Evolutionary conservation across 2,797 vertebrate species (phyloP), one percentile per base, ranked within the genome.

Genomic region (Cyclura pinguis): DNA sequence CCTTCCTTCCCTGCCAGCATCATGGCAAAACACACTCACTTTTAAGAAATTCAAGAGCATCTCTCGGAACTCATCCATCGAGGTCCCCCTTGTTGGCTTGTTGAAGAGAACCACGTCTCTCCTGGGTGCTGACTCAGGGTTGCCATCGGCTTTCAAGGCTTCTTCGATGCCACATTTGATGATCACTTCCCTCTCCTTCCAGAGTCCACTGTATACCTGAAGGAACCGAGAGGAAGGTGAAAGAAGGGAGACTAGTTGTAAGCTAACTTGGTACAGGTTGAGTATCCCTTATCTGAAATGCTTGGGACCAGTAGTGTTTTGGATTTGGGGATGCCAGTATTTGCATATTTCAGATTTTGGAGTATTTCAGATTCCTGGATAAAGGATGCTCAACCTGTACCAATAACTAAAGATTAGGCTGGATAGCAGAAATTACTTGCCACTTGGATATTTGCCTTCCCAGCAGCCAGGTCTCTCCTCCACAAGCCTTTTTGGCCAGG

Each of bases 1-100:
- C 18, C 77, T 10, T 1, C 38, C 6, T 0, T 0, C n/a, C 12
- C 52, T 16, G 16, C 62, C 47, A 35, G 7, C 24, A 5, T 1
- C 47, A 24, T 6, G 5, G 6, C 4, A 42, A 57, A 57, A 32
- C 0, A 0, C 1, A 18, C 97, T 94, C 90, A 99, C 99, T 98
- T 99, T 99, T 42, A 99, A 97, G 95, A 99, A 99, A 94, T 96
- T 95, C 91, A 98, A 98, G 59, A 99, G 98, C 99, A 99, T 99
- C 90, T 99, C 98, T 94, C 98, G 98, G 95, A 99, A 99, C 95
- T 99, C 99, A 0, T 99, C 98, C 97, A 99, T 98, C 0, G 99
- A 99, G 0, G 99, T 99, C 76, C 99, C 99, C 4, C 99, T 97
- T 0, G 98, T 98, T 0, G 99, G 99, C 93, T 99, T 99, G 96